phyloP scores from a whole-genome alignment of 64 coral and sea anemone genomes.

The Montipora foliosa region DNA sequence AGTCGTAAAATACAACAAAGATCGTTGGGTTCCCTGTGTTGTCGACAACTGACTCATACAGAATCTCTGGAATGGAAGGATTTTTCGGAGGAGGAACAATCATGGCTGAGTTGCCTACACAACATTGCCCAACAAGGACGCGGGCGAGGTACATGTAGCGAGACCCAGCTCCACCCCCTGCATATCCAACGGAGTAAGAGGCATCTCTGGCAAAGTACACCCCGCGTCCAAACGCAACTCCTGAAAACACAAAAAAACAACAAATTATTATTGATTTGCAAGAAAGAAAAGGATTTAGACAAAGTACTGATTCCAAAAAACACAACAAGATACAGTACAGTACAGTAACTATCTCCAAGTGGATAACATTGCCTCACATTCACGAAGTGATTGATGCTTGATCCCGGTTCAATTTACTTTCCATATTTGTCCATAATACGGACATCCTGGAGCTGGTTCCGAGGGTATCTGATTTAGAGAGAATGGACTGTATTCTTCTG shows the following conservation, averaged over 20 bases:
- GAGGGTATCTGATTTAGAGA: too few species aligned
- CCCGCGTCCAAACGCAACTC: conserved; percentile 6
- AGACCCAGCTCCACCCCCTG: background rate
- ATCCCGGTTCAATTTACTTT: too few species aligned
- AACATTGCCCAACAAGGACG: conserved; percentile 15
- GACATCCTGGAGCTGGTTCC: too few species aligned
- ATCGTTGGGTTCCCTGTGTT: background rate
- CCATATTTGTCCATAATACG: too few species aligned
- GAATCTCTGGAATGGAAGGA: background rate
- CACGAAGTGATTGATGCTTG: too few species aligned
- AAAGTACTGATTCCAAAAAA: too few species aligned
- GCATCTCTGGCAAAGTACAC: conserved; percentile 64
- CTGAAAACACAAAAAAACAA: background rate
- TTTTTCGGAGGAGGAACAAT: conserved; percentile 47
- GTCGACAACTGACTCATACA: conserved; percentile 32
- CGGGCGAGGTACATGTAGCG: background rate
- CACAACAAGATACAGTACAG: too few species aligned
- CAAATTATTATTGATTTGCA: too few species aligned
- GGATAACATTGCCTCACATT: too few species aligned
- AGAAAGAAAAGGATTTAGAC: too few species aligned
- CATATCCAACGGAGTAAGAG: conserved; percentile 18
- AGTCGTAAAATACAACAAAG: conserved; percentile 45
- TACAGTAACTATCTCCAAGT: too few species aligned
- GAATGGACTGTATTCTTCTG: too few species aligned
- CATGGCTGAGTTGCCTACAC: conserved; percentile 8